Conservation (phyloP, 2,113 vertebrate species). For the Scartelaos histophorus region DNA sequence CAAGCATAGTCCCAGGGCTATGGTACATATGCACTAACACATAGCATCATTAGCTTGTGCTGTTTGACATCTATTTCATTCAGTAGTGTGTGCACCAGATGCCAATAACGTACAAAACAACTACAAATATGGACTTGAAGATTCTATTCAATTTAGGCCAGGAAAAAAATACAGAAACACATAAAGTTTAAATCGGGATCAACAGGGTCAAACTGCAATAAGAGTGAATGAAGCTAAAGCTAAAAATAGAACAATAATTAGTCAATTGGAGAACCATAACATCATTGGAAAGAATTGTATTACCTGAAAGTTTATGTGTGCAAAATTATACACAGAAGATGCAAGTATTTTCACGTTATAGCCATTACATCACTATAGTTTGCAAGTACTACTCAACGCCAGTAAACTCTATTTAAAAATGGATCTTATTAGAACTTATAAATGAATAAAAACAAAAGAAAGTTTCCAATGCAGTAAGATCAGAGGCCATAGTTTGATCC, state of each 20-base stretch:
- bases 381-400: background rate
- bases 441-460: background rate
- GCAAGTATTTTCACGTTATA: too few relatives aligned
- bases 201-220: background rate
- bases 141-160: background rate
- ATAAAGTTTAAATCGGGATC: background rate
- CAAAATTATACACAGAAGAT: background rate
- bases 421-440: too few relatives aligned
- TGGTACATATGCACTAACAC: conserved; percentile 29
- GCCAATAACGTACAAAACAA: background rate
- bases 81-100: conserved; percentile 17
- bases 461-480: background rate
- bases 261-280: background rate
- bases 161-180: background rate
- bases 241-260: background rate
- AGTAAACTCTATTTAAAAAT: background rate
- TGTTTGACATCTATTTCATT: conserved; percentile 35
- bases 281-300: background rate
- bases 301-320: background rate
- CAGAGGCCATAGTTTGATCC: background rate
- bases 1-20: conserved; percentile 60
- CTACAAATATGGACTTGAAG: background rate
- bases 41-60: conserved; percentile 17
- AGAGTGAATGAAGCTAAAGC: background rate
- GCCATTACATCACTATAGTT: too few relatives aligned